These are phyloP conservation scores for Bombus haemorrhoidalis DNA, from an alignment of 1,140 invertebrate genomes.

Conservation along the genomic window DNA sequence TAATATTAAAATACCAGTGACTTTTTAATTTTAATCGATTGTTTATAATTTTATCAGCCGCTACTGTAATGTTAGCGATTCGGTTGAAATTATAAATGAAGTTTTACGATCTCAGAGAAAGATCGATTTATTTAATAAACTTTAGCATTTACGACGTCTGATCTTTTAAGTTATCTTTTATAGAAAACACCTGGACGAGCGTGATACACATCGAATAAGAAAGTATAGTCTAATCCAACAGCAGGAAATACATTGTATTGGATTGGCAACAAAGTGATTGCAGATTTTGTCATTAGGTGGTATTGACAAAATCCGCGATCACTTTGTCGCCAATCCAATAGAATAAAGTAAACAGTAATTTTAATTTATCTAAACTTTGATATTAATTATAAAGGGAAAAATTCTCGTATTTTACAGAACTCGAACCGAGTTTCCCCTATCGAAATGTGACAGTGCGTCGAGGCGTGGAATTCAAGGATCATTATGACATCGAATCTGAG, in stretches of 20 bases:
- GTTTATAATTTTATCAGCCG: background rate
- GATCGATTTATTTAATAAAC: background rate
- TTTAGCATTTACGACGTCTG: background rate
- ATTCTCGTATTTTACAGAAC: constrained; percentile 85
- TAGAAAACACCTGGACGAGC: background rate
- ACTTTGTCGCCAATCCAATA: too few species aligned
- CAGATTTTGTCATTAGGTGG: too few species aligned
- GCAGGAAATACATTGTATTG: too few species aligned
- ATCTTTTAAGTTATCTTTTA: background rate
- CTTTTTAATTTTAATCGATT: background rate
- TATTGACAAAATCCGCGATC: too few species aligned
- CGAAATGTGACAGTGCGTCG: constrained; percentile 91
- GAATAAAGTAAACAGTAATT: background rate
- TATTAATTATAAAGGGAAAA: background rate
- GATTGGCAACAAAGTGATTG: too few species aligned
- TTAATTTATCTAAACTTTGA: background rate
- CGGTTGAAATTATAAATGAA: background rate
- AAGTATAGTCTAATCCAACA: background rate
- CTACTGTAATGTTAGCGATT: too few species aligned
- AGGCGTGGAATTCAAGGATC: constrained; percentile 90
- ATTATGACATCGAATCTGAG: constrained; percentile 91
- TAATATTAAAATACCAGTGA: background rate
- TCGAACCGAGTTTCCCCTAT: constrained; percentile 92
- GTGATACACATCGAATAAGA: background rate
- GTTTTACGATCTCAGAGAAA: background rate